A percentile compares a stretch with the other conserved stretches of the same genome.
Evolutionary conservation across 2,113 vertebrate species (phyloP).

Genomic region (Hippocampus zosterae): DNA sequence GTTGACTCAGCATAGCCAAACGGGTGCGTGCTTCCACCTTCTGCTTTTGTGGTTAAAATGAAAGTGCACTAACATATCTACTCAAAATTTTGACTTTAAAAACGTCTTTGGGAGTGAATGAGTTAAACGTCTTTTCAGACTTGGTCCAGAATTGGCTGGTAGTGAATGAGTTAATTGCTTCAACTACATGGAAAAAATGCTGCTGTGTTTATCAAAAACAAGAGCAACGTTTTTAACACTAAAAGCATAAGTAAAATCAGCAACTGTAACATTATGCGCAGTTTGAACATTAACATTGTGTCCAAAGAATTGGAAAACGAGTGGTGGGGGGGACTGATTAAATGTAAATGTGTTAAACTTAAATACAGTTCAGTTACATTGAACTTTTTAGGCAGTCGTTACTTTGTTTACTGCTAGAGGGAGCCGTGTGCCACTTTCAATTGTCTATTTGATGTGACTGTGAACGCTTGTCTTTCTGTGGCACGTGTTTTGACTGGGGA

Average conservation of each 20-base stretch:
- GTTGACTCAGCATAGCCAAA: background rate
- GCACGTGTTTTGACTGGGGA: background rate
- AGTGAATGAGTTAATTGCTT: too few relatives aligned
- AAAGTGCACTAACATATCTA: background rate
- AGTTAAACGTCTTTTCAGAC: too few relatives aligned
- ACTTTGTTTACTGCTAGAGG: background rate
- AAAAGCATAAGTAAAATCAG: too few relatives aligned
- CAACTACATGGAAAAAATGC: background rate
- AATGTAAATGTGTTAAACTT: background rate
- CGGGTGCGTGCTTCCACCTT: background rate
- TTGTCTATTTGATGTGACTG: too few relatives aligned
- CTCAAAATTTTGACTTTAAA: background rate
- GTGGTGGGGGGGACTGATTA: background rate
- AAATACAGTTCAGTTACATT: background rate
- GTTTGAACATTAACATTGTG: background rate
- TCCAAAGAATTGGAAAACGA: background rate
- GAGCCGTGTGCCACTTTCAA: background rate
- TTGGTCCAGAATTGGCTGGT: too few relatives aligned
- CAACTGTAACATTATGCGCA: background rate
- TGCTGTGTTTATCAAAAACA: background rate
- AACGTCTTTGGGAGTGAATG: too few relatives aligned
- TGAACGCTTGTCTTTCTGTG: too few relatives aligned
- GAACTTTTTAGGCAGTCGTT: background rate
- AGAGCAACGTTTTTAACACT: too few relatives aligned
- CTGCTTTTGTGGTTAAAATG: background rate